Conservation (phyloP, 92 coral and sea anemone genomes). For the Virgularia gustaviana region DNA sequence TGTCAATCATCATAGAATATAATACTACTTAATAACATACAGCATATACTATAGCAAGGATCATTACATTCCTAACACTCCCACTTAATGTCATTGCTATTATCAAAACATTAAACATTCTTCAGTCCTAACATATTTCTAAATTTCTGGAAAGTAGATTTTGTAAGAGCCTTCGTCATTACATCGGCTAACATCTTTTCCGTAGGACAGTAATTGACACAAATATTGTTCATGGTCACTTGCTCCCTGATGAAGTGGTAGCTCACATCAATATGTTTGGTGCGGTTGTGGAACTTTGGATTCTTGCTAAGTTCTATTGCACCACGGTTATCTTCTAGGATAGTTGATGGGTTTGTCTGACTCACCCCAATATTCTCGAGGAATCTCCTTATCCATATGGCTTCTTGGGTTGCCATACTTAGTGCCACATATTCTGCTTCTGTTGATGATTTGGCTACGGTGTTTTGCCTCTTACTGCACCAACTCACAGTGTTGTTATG, state of each 20-base stretch:
- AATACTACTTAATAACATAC: too few species aligned
- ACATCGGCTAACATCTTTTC: conserved; percentile 35
- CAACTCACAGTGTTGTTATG: background rate
- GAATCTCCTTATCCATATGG: conserved; percentile 5
- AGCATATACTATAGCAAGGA: too few species aligned
- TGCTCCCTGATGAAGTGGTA: conserved; percentile 17
- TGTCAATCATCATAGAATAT: too few species aligned
- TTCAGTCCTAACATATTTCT: background rate
- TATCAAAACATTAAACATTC: background rate
- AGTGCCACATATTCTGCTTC: background rate
- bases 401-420: background rate
- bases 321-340: background rate
- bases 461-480: background rate
- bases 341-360: background rate
- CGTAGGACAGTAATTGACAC: conserved; percentile 20
- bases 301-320: background rate
- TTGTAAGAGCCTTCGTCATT: conserved; percentile 23
- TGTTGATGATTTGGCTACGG: background rate
- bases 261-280: background rate
- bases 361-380: background rate
- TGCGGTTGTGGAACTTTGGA: conserved; percentile 8
- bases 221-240: conserved; percentile 6
- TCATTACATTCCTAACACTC: too few species aligned
- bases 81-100: background rate
- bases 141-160: conserved; percentile 21